These are phyloP conservation scores for Daboia siamensis DNA, from an alignment of 2,113 vertebrate species.

Conservation along the genomic window DNA sequence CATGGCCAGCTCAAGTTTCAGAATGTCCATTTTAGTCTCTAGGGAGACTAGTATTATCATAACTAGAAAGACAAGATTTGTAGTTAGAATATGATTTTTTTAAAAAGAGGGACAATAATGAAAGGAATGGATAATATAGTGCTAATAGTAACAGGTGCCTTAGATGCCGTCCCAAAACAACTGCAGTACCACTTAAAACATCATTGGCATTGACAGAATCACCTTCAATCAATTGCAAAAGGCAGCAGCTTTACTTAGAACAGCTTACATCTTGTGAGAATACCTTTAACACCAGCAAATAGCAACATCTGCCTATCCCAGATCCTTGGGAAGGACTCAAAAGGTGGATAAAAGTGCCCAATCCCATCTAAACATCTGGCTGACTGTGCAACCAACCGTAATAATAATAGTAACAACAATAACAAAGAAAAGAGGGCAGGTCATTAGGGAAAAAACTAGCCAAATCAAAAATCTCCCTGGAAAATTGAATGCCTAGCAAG, in stretches of 20 bases:
- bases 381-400: background rate
- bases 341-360: background rate
- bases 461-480: background rate
- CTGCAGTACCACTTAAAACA: background rate
- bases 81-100: too few relatives aligned
- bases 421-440: background rate
- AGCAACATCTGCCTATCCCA: background rate
- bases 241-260: background rate
- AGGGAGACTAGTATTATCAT: too few relatives aligned
- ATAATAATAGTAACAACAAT: background rate
- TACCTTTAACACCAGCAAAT: background rate
- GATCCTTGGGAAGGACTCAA: background rate
- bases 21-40: too few relatives aligned
- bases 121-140: background rate
- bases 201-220: background rate
- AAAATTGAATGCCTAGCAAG: background rate
- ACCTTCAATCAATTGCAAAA: background rate
- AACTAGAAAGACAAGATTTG: too few relatives aligned
- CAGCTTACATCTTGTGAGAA: background rate
- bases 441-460: background rate
- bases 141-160: background rate
- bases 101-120: background rate
- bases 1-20: too few relatives aligned
- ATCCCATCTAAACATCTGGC: background rate
- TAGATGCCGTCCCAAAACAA: background rate